These are phyloP conservation scores for Melanotaenia duboulayi DNA, from an alignment of 2,113 vertebrate genomes.

Conservation along the genomic window DNA sequence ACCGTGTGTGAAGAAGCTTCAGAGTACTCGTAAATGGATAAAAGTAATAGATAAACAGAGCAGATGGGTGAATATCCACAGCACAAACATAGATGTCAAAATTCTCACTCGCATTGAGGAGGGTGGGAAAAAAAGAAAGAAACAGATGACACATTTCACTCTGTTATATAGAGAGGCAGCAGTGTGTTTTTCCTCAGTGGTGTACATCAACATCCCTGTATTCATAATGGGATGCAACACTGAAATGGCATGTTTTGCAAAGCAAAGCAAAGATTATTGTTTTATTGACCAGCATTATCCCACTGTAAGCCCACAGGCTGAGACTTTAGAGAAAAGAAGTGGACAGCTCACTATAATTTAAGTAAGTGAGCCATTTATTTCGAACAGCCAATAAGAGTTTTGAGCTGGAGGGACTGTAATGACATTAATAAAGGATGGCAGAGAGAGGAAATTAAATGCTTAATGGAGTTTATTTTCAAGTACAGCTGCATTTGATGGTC, in stretches of 20 bases:
- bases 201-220: constrained; percentile 15
- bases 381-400: constrained; percentile 54
- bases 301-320: constrained; percentile 37
- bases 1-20: constrained; percentile 22
- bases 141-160: constrained; percentile 36
- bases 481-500: constrained; percentile 22
- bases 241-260: constrained; percentile 50
- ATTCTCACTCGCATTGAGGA: constrained; percentile 29
- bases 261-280: constrained; percentile 57
- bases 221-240: constrained; percentile 37
- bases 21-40: constrained; percentile 46
- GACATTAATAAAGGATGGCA: constrained; percentile 61
- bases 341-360: constrained; percentile 59
- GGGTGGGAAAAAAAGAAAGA: background rate
- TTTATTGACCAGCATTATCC: constrained; percentile 66
- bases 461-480: constrained; percentile 66
- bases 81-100: constrained; percentile 17
- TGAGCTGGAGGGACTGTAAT: constrained; percentile 48
- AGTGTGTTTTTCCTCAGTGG: constrained; percentile 14
- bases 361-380: constrained; percentile 65
- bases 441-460: constrained; percentile 59
- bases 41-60: constrained; percentile 28
- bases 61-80: constrained; percentile 44
- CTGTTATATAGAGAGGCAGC: constrained; percentile 15
- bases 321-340: constrained; percentile 46